Percentiles rank a stretch among this genome's conserved stretches.
These are phyloP conservation scores for Agraylea sexmaculata DNA, from an alignment of 1,140 invertebrate genomes.

Conservation along the genomic window DNA sequence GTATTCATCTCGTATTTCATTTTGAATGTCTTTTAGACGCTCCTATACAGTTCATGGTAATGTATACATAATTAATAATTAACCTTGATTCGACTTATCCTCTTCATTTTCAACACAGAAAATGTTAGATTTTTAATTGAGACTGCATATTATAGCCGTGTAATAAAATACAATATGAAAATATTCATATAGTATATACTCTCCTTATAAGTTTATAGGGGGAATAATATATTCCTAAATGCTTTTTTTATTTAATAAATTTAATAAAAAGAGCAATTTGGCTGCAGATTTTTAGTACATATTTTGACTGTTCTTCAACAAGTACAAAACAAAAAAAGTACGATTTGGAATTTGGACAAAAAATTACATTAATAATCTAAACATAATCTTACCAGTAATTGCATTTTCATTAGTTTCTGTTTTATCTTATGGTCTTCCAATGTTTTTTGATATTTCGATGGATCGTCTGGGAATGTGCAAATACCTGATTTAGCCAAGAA, in stretches of 20 bases:
- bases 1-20: constrained; percentile 27
- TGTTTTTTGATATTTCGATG: constrained; percentile 28
- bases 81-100: not conserved
- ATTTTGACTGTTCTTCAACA: not conserved
- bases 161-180: too few relatives aligned
- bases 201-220: not conserved
- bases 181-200: not conserved
- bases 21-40: constrained; percentile 26
- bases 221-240: not conserved
- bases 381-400: constrained; percentile 30
- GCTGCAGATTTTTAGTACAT: not conserved
- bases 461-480: constrained; percentile 33
- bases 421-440: constrained; percentile 30
- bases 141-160: too few relatives aligned
- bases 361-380: constrained; percentile 4
- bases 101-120: too few relatives aligned
- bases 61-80: not conserved
- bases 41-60: constrained; percentile 23
- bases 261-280: not conserved
- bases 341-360: not conserved
- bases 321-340: not conserved
- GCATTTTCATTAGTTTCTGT: constrained; percentile 27
- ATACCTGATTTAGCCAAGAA: constrained; percentile 35
- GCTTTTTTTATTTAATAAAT: not conserved
- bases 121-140: too few relatives aligned